Evolutionary conservation across 2,888 invertebrate genomes (phyloP).

Genomic region (Piscicola geometra): DNA sequence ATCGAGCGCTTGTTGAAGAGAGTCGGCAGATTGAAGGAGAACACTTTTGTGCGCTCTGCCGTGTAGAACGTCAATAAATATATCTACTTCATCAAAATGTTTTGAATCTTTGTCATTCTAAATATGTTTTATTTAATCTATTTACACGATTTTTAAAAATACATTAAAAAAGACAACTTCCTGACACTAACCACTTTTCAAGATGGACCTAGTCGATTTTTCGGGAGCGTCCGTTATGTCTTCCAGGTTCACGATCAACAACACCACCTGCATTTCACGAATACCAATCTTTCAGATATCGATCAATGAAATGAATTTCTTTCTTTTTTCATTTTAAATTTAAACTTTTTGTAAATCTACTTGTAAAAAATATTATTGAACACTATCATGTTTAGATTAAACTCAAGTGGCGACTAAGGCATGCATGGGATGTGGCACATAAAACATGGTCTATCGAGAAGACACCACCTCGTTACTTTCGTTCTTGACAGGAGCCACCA

Average conservation of each 20-base stretch:
- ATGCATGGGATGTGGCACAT: too few species aligned
- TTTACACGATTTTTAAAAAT: too few species aligned
- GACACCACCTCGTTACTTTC: constrained; percentile 71
- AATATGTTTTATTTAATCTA: too few species aligned
- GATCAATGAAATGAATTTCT: too few species aligned
- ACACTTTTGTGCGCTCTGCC: neutral
- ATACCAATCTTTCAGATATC: too few species aligned
- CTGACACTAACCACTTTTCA: neutral
- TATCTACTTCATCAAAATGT: neutral
- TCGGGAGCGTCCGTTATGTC: constrained; percentile 58
- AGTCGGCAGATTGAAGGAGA: neutral
- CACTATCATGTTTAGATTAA: too few species aligned
- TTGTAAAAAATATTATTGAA: too few species aligned
- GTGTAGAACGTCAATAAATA: neutral
- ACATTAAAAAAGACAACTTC: too few species aligned
- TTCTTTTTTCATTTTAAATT: too few species aligned
- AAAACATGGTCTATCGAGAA: neutral
- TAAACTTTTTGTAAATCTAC: too few species aligned
- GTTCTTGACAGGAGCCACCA: constrained; percentile 71
- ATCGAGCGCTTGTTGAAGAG: neutral
- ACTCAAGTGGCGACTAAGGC: too few species aligned
- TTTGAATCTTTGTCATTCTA: neutral
- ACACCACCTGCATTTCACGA: constrained; percentile 66
- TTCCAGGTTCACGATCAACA: constrained; percentile 77
- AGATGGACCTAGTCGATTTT: constrained; percentile 37